These are phyloP conservation scores for Phrynosoma platyrhinos DNA, from an alignment of 2,113 vertebrate genomes.

Conservation along the genomic window DNA sequence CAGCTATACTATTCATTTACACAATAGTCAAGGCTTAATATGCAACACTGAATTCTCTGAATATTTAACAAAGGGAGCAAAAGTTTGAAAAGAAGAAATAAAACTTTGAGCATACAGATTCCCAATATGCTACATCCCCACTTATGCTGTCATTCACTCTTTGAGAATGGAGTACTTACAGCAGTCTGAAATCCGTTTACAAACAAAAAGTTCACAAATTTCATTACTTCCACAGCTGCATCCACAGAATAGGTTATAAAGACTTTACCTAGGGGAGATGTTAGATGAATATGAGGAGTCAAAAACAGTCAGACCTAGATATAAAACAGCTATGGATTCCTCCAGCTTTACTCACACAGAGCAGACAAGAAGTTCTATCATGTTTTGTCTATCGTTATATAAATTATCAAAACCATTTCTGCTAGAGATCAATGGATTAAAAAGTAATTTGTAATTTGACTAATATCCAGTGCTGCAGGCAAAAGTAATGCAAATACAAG, in stretches of 20 bases:
- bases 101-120: not conserved
- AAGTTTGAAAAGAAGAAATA: not conserved
- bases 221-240: constrained; percentile 79
- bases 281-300: constrained; percentile 13
- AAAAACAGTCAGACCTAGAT: not conserved
- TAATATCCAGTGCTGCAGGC: not conserved
- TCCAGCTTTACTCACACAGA: not conserved
- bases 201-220: constrained; percentile 82
- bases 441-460: constrained; percentile 15
- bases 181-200: constrained; percentile 85
- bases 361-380: accelerated
- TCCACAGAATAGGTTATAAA: constrained; percentile 86
- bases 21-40: constrained; percentile 25
- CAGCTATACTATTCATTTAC: constrained; percentile 35
- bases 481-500: not conserved
- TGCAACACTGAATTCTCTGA: not conserved
- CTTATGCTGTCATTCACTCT: constrained; percentile 23
- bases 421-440: not conserved
- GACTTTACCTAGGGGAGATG: constrained; percentile 81
- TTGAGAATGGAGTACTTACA: constrained; percentile 74
- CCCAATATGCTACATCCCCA: not conserved
- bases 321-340: not conserved
- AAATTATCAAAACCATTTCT: accelerated
- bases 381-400: accelerated
- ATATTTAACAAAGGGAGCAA: not conserved